Evolutionary conservation across 2,888 invertebrate genomes (phyloP).

Genomic region (Drosophila mimetica): DNA sequence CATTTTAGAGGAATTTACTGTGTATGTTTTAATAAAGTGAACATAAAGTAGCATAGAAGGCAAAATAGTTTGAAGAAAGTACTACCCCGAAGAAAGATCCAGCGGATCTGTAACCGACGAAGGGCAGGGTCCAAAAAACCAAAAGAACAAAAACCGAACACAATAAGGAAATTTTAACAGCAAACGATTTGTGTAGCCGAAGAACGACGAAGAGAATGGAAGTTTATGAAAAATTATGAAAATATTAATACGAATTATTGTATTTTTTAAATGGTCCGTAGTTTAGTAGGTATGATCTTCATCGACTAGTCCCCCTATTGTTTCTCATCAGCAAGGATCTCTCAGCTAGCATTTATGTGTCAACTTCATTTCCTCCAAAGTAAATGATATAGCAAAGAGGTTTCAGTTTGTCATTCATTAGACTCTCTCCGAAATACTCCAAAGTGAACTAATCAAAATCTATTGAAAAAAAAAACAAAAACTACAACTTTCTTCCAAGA

Average conservation of each 20-base stretch:
- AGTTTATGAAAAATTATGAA: constrained; percentile 24
- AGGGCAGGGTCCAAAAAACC: constrained; percentile 56
- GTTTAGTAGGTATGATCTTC: constrained; percentile 60
- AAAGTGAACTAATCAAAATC: constrained; percentile 67
- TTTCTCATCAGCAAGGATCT: constrained; percentile 43
- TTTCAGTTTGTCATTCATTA: constrained; percentile 62
- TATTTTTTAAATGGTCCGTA: constrained; percentile 73
- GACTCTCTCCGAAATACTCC: constrained; percentile 27
- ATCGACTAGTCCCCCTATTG: constrained; percentile 33
- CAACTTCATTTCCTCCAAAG: constrained; percentile 3
- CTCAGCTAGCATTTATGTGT: constrained; percentile 6
- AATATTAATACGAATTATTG: constrained; percentile 43
- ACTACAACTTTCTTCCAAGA: constrained; percentile 70
- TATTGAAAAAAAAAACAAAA: constrained; percentile 48
- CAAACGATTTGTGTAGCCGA: constrained; percentile 36
- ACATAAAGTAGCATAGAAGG: constrained; percentile 53
- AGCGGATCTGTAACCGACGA: background rate
- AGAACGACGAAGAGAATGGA: constrained; percentile 11
- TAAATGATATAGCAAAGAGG: constrained; percentile 46
- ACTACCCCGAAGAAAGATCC: constrained; percentile 15
- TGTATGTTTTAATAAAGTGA: constrained; percentile 65
- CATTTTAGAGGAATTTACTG: constrained; percentile 76
- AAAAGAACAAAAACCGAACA: constrained; percentile 16
- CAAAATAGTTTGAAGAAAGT: constrained; percentile 51
- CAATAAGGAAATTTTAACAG: constrained; percentile 37